Base-by-base conservation (phyloP, 2,888 invertebrate genomes). In the Marronus borbonicus region DNA sequence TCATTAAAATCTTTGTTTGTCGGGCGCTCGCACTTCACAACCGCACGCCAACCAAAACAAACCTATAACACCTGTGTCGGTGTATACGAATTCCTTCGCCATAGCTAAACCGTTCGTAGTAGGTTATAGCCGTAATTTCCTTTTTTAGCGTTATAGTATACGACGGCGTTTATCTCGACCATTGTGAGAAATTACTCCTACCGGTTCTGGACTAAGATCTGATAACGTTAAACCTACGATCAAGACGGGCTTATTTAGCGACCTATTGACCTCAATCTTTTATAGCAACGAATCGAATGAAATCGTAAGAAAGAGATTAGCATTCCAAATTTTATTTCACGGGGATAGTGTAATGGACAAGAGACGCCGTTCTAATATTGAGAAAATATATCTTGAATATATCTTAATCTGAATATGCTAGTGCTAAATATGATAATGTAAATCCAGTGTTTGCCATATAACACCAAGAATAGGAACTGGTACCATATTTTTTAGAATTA, bases 41-140 rank as follows among this genome's bases (percentile, higher is more conserved):
- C 55, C 36, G 36, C 70, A 74, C 72, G 72, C 39, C 72, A 74
- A 60, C 72, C 60, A 60, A 68, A 60, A 60, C 72, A 74, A 60
- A 74, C 60, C 60, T 62, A 20, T 58, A 58, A 20, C 20, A 58
- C 55, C 55, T 58, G 5, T 17, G 31, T n/a, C 39, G 17, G 17
- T n/a, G 36, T 36, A 52, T 52, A 72, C 58, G 72, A 58, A 72
- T 72, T 72, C 72, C 58, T 36, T 58, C 58, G 50, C 50, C n/a
- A 49, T 68, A 49, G 14, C 68, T 44, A 12, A 44, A 12, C 44
- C 2, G 50, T 14, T 36, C 12, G 70, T 8, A 50, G 60, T 74
- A 74, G 60, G 72, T 74, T 74, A 60, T 60, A 31, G 62, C 62
- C 39, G n/a, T 74, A 74, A 74, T 74, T 74, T 74, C 72, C 58